These are phyloP conservation scores for Neodiprion fabricii DNA, from an alignment of 1,140 invertebrate genomes.

Conservation along the genomic window DNA sequence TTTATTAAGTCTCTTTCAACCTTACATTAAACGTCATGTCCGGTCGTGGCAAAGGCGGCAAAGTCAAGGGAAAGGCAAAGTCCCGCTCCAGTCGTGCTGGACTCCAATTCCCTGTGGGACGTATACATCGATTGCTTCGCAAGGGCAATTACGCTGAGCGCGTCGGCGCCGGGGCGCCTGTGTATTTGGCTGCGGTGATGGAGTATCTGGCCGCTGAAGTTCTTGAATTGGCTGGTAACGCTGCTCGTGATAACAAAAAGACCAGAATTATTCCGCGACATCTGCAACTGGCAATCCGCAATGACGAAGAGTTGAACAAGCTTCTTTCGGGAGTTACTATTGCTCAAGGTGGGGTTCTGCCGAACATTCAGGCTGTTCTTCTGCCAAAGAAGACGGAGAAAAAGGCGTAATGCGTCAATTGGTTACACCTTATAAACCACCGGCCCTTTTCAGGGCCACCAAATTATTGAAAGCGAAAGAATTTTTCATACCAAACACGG, in stretches of 20 bases:
- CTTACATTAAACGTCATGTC: conserved; percentile 50
- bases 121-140: conserved; percentile 72
- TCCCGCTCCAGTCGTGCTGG: conserved; percentile 70
- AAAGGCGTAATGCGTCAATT: not conserved
- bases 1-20: not conserved
- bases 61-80: conserved; percentile 70
- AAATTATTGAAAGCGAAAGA: not conserved
- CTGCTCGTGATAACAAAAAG: conserved; percentile 72
- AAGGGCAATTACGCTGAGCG: conserved; percentile 77
- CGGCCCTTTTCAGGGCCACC: not conserved
- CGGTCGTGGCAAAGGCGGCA: conserved; percentile 68
- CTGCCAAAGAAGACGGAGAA: not conserved
- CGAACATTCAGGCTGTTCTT: conserved; percentile 76
- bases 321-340: conserved; percentile 83
- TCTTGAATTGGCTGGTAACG: conserved; percentile 80
- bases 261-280: conserved; percentile 82
- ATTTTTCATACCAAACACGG: too few species aligned
- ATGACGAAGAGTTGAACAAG: conserved; percentile 86
- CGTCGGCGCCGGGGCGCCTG: conserved; percentile 72
- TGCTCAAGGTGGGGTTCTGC: conserved; percentile 83
- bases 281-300: conserved; percentile 81
- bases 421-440: not conserved
- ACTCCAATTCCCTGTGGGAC: conserved; percentile 76
- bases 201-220: conserved; percentile 75
- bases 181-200: conserved; percentile 73